A percentile compares a stretch with the other conserved stretches of the same genome.
Evolutionary conservation across 2,888 invertebrate species (phyloP).

Genomic region (Fragum fragum): DNA sequence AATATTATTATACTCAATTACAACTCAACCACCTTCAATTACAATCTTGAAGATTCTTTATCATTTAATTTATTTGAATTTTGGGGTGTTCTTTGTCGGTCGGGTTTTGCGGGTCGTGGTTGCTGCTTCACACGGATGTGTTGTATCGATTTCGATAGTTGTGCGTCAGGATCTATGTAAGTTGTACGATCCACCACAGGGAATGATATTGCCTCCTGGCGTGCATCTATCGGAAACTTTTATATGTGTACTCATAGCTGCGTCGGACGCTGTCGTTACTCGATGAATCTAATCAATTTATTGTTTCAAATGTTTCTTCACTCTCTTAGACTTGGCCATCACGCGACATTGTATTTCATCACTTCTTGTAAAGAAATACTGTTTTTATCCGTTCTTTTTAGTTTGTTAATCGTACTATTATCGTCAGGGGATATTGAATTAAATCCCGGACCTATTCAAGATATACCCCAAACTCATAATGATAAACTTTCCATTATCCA

Average conservation of each 20-base stretch:
- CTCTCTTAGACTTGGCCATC: background rate
- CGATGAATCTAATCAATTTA: background rate
- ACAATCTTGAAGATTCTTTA: too few species aligned
- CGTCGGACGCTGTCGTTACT: background rate
- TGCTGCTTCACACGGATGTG: too few species aligned
- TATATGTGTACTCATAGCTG: background rate
- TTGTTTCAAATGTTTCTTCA: background rate
- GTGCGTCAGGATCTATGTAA: too few species aligned
- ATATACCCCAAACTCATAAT: background rate
- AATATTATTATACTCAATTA: too few species aligned
- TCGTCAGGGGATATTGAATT: background rate
- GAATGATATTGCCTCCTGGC: background rate
- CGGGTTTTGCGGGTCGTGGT: too few species aligned
- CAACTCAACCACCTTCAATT: too few species aligned
- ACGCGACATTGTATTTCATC: background rate
- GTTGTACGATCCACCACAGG: background rate
- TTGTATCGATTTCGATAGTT: too few species aligned
- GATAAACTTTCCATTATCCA: background rate
- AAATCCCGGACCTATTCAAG: background rate
- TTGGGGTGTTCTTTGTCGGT: too few species aligned
- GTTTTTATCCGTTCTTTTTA: background rate
- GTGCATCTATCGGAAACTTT: background rate
- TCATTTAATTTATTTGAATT: too few species aligned
- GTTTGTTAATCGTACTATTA: background rate
- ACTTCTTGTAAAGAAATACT: too few species aligned